These are phyloP conservation scores for Rhadina sibilatrix DNA, from an alignment of 2,113 vertebrate species.

Conservation along the genomic window DNA sequence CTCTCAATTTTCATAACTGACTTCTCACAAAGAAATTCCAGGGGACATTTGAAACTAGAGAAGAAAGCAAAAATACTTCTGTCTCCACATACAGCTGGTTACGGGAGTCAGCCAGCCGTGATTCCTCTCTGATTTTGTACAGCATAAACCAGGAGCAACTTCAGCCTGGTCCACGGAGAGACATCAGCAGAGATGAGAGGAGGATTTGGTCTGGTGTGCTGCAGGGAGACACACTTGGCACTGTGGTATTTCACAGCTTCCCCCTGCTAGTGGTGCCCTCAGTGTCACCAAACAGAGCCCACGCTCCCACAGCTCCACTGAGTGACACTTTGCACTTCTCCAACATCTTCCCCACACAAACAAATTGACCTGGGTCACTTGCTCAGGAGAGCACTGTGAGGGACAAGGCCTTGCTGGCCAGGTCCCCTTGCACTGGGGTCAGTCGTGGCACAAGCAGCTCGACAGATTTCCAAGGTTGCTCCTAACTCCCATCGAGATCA, in stretches of 20 bases:
- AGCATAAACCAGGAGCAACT: neutral
- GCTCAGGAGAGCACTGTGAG: neutral
- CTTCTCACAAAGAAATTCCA: slow-evolving; percentile 43
- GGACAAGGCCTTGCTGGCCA: neutral
- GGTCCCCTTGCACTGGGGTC: neutral
- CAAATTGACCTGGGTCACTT: neutral
- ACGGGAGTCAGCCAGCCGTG: neutral
- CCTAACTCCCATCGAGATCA: neutral
- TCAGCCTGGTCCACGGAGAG: neutral
- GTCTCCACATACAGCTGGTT: neutral
- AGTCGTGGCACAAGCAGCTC: neutral
- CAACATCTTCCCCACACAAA: neutral
- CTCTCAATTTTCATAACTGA: slow-evolving; percentile 14
- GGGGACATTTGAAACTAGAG: slow-evolving; percentile 12
- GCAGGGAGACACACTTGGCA: neutral
- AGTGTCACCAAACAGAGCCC: neutral
- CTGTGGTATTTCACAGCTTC: neutral
- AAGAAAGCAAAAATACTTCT: slow-evolving; percentile 19
- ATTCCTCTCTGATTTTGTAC: neutral
- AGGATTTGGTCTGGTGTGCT: neutral
- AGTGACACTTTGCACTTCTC: neutral
- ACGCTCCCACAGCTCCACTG: accelerated
- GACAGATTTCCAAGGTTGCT: neutral
- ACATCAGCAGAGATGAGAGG: neutral
- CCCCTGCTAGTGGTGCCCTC: neutral